Conservation (phyloP, 2,113 vertebrate genomes). For the Strix aluco region DNA sequence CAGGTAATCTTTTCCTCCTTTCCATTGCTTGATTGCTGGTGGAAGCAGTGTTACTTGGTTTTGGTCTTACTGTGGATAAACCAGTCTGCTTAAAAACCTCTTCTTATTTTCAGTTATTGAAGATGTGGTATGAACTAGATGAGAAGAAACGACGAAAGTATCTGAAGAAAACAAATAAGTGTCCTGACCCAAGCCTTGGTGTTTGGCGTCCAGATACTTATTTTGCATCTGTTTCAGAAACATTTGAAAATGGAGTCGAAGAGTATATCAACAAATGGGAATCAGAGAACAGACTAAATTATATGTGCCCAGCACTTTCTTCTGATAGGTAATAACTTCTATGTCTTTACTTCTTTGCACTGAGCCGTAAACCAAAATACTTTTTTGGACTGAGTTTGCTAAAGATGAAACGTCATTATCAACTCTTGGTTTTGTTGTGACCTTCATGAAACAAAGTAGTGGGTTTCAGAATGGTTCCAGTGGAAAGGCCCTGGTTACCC, state of each 20-base stretch:
- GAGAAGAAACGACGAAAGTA: slow-evolving; percentile 79
- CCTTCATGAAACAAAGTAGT: neutral
- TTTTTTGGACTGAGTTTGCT: neutral
- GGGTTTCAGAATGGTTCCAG: neutral
- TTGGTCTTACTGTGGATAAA: neutral
- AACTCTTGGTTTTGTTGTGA: neutral
- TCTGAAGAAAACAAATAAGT: slow-evolving; percentile 77
- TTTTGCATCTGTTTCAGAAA: slow-evolving; percentile 93
- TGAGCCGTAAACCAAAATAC: neutral
- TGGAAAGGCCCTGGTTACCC: neutral
- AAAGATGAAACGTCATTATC: neutral
- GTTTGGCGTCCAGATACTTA: slow-evolving; percentile 85
- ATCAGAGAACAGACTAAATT: neutral
- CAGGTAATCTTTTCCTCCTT: neutral
- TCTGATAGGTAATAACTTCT: slow-evolving; percentile 73
- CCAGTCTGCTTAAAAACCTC: neutral
- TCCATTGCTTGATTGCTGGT: neutral
- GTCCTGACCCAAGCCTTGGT: slow-evolving; percentile 88
- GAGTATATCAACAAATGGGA: slow-evolving; percentile 74
- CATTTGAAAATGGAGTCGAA: slow-evolving; percentile 82
- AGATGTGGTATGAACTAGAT: slow-evolving; percentile 84
- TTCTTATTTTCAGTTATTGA: slow-evolving; percentile 74
- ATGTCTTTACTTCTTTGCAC: neutral
- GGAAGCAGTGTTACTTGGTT: neutral
- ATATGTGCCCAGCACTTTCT: slow-evolving; percentile 44